Base-by-base conservation (phyloP, 2,113 vertebrate genomes). In the Oophaga pumilio region DNA sequence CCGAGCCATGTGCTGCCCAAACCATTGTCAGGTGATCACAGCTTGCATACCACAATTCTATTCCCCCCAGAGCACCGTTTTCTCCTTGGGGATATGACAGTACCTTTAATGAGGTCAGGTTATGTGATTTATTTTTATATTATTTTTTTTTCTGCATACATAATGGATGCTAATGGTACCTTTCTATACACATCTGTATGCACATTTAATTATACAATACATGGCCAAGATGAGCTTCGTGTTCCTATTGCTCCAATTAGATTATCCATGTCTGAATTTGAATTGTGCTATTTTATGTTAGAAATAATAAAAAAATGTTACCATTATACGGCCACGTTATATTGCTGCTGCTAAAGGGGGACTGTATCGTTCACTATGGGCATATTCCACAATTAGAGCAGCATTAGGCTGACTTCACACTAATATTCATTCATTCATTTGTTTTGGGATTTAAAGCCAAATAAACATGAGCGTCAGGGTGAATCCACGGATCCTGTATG, bases 101-200 rank as follows among this genome's bases (percentile, higher is more conserved):
- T 17, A 78, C 53, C 4, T 28, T 53, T 86, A 86, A 86, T 66
- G 76, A 86, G 43, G 76, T 62, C 43, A 53, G 57, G 9, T 15
- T 52, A 62, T 8, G 7, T 17, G 69, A 43, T 73, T 73, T 33
- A 71, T 71, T 33, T 43, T 4, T 43, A 43, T 33, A 43, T 73
- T 43, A n/a, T 77, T 77, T 85, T 86, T 86, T 66, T 66, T 53
- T 18, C 56, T 77, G 33, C 59, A 77, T 43, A 66, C 74, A 68
- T 78, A 78, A 86, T 66, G 50, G 83, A 76, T 85, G 50, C 52
- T 85, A 60, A 85, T 74, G 33, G 68, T 20, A 53, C 62, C 28
- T 43, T 24, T 85, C 53, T 60, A 85, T 59, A 73, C 2, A 26
- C 56, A 28, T 62, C 17, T 22, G 20, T 49, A 76, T 85, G 15